phyloP scores from a whole-genome alignment of 53 echinoderm and acorn worm species.

The Apostichopus leukothele region DNA sequence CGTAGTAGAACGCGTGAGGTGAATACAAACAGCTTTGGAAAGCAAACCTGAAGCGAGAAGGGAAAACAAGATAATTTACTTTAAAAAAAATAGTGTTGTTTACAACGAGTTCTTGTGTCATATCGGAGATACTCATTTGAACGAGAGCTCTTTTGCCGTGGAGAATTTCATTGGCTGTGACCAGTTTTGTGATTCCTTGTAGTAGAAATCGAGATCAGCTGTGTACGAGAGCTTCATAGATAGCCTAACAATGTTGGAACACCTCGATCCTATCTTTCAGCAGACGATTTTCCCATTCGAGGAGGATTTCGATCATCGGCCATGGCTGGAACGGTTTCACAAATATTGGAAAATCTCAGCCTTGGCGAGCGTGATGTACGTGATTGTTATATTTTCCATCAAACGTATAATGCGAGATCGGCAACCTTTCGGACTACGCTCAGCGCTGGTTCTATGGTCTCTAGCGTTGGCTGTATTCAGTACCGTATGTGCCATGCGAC shows the following conservation, averaged over 20 bases:
- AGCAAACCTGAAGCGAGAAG: too few species aligned
- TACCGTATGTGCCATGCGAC: constrained; percentile 72
- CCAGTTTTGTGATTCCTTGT: too few species aligned
- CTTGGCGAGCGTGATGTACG: constrained; percentile 70
- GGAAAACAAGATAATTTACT: too few species aligned
- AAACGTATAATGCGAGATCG: constrained; percentile 72
- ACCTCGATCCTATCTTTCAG: constrained; percentile 72
- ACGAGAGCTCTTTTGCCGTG: too few species aligned
- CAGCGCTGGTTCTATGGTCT: constrained; percentile 77
- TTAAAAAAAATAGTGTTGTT: too few species aligned
- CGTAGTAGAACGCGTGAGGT: too few species aligned
- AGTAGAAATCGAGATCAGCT: background rate
- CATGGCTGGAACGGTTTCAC: constrained; percentile 63
- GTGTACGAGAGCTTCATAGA: background rate
- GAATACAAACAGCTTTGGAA: too few species aligned
- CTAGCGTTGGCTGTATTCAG: constrained; percentile 78
- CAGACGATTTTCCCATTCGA: constrained; percentile 82
- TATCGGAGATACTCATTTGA: too few species aligned
- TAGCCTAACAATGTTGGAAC: constrained; percentile 65
- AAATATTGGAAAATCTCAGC: constrained; percentile 75
- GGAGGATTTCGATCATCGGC: constrained; percentile 80
- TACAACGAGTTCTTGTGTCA: too few species aligned
- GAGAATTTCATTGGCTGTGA: too few species aligned
- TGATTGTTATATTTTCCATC: constrained; percentile 78
- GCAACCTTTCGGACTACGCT: constrained; percentile 65